Conservation (phyloP, 2,113 vertebrate species). For the Okapia johnstoni region DNA sequence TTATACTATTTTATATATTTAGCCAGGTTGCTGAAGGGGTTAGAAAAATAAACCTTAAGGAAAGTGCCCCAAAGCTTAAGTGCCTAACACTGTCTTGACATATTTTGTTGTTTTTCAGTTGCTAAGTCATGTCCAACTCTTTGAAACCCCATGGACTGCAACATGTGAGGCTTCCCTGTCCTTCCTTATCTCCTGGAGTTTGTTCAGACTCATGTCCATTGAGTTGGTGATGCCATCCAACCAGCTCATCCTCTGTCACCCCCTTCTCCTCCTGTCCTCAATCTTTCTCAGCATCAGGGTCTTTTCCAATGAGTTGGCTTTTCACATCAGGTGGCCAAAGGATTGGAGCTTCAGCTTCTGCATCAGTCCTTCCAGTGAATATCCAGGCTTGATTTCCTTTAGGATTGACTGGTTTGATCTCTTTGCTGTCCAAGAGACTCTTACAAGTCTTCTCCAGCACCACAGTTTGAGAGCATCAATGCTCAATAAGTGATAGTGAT, state of each 20-base stretch:
- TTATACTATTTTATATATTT: not conserved
- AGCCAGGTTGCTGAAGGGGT: not conserved
- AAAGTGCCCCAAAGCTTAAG: not conserved
- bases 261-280: not conserved
- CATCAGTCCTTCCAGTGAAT: not conserved
- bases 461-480: not conserved
- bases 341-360: not conserved
- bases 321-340: not conserved
- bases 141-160: not conserved
- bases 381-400: not conserved
- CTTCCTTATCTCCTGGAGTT: not conserved
- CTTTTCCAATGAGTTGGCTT: not conserved
- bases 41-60: not conserved
- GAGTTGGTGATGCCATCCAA: too few relatives aligned
- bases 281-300: not conserved
- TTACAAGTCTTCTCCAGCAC: not conserved
- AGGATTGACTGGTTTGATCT: not conserved
- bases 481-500: not conserved
- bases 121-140: not conserved
- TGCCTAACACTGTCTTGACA: not conserved
- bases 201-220: not conserved
- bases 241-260: not conserved
- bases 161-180: not conserved
- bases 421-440: not conserved
- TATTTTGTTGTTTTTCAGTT: not conserved